Evolutionary conservation across 2,888 invertebrate species (phyloP).

Genomic region (Latrodectus hesperus): DNA sequence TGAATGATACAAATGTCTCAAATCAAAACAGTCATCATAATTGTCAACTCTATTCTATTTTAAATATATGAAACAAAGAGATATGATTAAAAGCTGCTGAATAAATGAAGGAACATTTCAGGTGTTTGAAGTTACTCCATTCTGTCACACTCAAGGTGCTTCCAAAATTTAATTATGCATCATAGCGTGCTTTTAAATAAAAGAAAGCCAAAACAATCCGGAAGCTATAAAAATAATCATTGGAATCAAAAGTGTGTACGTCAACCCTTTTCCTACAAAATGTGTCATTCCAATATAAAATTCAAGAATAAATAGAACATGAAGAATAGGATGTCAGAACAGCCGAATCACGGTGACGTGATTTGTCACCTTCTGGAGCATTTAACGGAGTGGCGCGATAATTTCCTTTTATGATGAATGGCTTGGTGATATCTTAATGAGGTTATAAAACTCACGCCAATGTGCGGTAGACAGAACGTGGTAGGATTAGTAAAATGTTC

Average conservation of each 20-base stretch:
- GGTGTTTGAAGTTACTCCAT: no score
- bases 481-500: background rate
- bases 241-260: background rate
- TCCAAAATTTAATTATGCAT: background rate
- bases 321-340: background rate
- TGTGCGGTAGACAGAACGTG: background rate
- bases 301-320: background rate
- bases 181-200: background rate
- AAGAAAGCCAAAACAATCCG: background rate
- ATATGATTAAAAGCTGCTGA: no score
- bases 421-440: slow-evolving; percentile 5
- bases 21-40: no score
- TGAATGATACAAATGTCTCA: no score
- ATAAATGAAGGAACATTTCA: no score
- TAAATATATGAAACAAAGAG: no score
- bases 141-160: background rate
- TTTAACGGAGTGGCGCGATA: background rate
- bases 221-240: background rate
- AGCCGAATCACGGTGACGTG: background rate
- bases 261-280: background rate
- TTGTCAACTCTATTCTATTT: no score
- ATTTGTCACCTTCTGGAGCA: background rate
- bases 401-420: slow-evolving; percentile 2
- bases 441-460: slow-evolving; percentile 5
- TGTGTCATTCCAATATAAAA: background rate